These are phyloP conservation scores for Drosophila monieri DNA, from an alignment of 2,888 invertebrate species.

Conservation along the genomic window DNA sequence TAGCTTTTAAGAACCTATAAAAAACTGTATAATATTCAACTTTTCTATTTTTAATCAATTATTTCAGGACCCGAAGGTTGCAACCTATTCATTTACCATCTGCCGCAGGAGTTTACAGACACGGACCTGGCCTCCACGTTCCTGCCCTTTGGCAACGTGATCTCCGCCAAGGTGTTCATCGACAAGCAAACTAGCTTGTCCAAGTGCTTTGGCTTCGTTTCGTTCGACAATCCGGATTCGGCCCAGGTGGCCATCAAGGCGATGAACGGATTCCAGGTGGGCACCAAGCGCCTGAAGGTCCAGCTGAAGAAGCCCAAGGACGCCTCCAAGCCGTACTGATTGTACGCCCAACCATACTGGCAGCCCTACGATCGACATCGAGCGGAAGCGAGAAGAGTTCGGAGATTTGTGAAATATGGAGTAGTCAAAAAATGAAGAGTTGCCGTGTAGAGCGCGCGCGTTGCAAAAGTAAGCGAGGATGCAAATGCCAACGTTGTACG, in stretches of 20 bases:
- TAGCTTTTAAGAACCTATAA: not conserved
- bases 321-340: constrained; percentile 94
- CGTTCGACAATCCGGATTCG: constrained; percentile 96
- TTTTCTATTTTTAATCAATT: not conserved
- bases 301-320: constrained; percentile 98
- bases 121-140: constrained; percentile 98
- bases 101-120: constrained; percentile 99
- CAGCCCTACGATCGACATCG: constrained; percentile 20
- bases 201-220: constrained; percentile 99
- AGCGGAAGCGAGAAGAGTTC: constrained; percentile 15
- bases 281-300: constrained; percentile 98
- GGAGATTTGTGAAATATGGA: constrained; percentile 71
- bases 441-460: constrained; percentile 65
- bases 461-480: constrained; percentile 51
- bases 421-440: constrained; percentile 66
- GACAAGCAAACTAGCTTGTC: constrained; percentile 99
- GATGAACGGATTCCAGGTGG: constrained; percentile 99
- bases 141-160: constrained; percentile 98
- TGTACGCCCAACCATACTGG: not conserved
- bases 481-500: constrained; percentile 73
- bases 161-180: constrained; percentile 99
- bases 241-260: constrained; percentile 98
- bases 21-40: not conserved
- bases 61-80: constrained; percentile 96
- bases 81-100: constrained; percentile 99